These are phyloP conservation scores for Callyntrura sp. DNA, from an alignment of 2,888 invertebrate species.

Conservation along the genomic window DNA sequence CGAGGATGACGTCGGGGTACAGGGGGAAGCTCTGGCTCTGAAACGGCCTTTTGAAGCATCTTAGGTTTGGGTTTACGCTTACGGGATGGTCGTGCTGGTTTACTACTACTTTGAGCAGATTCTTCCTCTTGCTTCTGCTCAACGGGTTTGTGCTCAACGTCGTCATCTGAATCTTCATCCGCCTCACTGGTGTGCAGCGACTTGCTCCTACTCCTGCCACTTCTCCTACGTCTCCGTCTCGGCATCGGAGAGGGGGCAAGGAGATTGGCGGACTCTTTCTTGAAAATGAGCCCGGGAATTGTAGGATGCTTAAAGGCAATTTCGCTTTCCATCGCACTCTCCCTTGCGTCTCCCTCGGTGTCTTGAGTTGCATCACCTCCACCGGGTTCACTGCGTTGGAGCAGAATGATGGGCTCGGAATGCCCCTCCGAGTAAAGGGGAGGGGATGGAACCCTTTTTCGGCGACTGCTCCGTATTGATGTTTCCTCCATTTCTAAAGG, in stretches of 20 bases:
- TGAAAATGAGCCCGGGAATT: constrained; percentile 82
- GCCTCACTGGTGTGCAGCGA: constrained; percentile 66
- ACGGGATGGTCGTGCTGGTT: constrained; percentile 63
- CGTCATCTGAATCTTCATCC: constrained; percentile 70
- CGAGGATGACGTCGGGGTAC: neutral
- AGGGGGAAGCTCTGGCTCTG: constrained; percentile 28
- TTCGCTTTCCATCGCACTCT: constrained; percentile 72
- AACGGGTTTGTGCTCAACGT: constrained; percentile 24
- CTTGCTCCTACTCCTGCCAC: constrained; percentile 79
- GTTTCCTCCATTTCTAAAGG: constrained; percentile 56
- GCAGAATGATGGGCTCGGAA: constrained; percentile 65
- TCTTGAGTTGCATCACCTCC: constrained; percentile 50
- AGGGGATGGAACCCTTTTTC: constrained; percentile 54
- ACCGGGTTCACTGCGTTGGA: constrained; percentile 34
- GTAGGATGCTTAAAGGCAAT: constrained; percentile 82
- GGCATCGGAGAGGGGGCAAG: constrained; percentile 63
- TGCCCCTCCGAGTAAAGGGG: constrained; percentile 54
- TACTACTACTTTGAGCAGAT: neutral
- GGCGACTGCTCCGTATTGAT: constrained; percentile 23
- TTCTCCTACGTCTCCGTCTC: constrained; percentile 72
- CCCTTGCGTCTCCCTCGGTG: constrained; percentile 68
- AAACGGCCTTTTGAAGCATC: constrained; percentile 42
- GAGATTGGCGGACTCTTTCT: constrained; percentile 64
- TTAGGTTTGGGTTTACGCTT: constrained; percentile 62
- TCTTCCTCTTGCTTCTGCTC: neutral